Conservation (phyloP, 2,113 vertebrate genomes). For the Cryptomyrus ogoouensis region DNA sequence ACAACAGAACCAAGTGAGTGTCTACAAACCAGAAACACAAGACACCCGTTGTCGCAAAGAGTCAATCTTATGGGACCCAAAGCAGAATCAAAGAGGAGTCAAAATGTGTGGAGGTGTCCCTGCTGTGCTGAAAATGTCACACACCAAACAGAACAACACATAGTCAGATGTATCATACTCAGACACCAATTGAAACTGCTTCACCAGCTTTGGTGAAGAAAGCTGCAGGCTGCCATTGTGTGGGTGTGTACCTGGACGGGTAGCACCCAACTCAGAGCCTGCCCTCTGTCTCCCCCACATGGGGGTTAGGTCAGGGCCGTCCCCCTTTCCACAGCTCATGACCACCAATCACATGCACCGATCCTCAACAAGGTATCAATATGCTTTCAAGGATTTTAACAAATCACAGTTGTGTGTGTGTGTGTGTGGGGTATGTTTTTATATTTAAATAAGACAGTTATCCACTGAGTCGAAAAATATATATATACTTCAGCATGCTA, state of each 20-base stretch:
- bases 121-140: background rate
- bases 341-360: background rate
- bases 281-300: background rate
- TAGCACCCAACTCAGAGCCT: background rate
- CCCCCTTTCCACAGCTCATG: background rate
- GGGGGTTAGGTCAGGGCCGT: background rate
- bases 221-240: background rate
- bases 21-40: background rate
- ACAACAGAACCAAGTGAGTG: background rate
- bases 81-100: background rate
- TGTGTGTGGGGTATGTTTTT: background rate
- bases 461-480: background rate
- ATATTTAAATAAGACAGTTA: constrained; percentile 11
- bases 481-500: background rate
- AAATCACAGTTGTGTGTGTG: background rate
- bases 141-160: background rate
- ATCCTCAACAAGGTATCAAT: background rate
- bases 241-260: background rate
- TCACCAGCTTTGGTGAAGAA: background rate
- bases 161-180: background rate
- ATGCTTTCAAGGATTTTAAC: background rate
- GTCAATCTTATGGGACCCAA: background rate
- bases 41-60: background rate
- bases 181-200: background rate
- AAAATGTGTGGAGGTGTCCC: background rate